These are phyloP conservation scores for Plecotus auritus DNA, from an alignment of 2,113 vertebrate species.

Conservation along the genomic window DNA sequence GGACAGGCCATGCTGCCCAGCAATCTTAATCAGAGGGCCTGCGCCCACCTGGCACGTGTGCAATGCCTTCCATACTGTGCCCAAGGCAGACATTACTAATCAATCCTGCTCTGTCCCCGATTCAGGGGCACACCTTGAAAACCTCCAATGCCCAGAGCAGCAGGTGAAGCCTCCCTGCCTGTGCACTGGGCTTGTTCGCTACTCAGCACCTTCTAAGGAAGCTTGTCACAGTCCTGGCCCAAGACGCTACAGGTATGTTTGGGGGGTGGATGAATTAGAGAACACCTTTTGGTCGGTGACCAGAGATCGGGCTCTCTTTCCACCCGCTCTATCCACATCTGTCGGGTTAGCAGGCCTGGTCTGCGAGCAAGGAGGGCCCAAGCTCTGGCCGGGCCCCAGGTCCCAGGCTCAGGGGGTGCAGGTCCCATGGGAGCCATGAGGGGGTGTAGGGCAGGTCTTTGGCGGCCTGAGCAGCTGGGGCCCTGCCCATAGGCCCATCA, in stretches of 20 bases:
- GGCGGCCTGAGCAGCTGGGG: rapidly evolving
- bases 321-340: not conserved
- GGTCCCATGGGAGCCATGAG: rapidly evolving
- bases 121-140: too few relatives aligned
- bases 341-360: not conserved
- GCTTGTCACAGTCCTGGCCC: rapidly evolving
- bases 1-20: not conserved
- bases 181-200: rapidly evolving
- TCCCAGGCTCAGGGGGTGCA: rapidly evolving
- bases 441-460: rapidly evolving
- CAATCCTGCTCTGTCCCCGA: rapidly evolving
- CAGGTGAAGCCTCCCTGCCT: rapidly evolving
- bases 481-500: slow-evolving; percentile 39
- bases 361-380: not conserved
- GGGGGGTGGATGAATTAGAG: not conserved
- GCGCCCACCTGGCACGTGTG: rapidly evolving
- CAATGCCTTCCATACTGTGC: rapidly evolving
- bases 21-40: rapidly evolving
- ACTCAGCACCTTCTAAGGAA: not conserved
- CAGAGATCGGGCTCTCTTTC: not conserved
- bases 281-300: not conserved
- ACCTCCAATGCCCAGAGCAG: rapidly evolving
- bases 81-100: rapidly evolving
- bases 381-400: rapidly evolving
- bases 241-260: not conserved